phyloP scores from a whole-genome alignment of 2,797 vertebrate genomes.

The Tamandua tetradactyla region DNA sequence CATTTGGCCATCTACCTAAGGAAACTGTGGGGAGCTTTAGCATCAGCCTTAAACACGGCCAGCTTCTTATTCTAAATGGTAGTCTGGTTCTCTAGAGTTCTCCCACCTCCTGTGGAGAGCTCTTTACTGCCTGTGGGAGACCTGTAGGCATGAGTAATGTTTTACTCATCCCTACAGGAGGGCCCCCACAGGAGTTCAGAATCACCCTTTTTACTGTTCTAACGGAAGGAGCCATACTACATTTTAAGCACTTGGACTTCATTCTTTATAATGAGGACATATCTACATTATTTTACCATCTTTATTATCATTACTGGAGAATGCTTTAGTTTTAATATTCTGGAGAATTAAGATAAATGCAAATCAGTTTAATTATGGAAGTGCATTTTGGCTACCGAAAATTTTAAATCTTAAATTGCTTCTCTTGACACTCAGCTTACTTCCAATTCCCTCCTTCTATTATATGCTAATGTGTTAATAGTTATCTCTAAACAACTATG shows the following conservation, averaged over 20 bases:
- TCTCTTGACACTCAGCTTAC: not conserved
- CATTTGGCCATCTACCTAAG: not conserved
- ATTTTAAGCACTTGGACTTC: not conserved
- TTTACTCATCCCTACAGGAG: too few relatives aligned
- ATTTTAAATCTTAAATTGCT: not conserved
- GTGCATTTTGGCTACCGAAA: not conserved
- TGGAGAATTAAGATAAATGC: conserved; percentile 37
- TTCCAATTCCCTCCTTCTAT: not conserved
- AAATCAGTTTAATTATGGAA: not conserved
- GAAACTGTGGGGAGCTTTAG: not conserved
- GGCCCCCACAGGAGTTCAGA: not conserved
- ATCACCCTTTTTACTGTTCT: conserved; percentile 5
- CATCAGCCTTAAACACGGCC: not conserved
- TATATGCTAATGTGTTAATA: not conserved
- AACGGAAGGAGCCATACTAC: not conserved
- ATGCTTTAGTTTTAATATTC: not conserved
- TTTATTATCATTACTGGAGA: not conserved
- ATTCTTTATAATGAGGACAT: not conserved
- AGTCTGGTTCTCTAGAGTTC: not conserved
- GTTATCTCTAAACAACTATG: not conserved
- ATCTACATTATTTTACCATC: not conserved
- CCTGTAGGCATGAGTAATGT: not conserved
- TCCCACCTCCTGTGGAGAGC: not conserved
- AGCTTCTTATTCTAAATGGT: conserved; percentile 20
- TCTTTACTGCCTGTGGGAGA: not conserved